phyloP scores from a whole-genome alignment of 2,113 vertebrate genomes.

The Centropus unirufus region DNA sequence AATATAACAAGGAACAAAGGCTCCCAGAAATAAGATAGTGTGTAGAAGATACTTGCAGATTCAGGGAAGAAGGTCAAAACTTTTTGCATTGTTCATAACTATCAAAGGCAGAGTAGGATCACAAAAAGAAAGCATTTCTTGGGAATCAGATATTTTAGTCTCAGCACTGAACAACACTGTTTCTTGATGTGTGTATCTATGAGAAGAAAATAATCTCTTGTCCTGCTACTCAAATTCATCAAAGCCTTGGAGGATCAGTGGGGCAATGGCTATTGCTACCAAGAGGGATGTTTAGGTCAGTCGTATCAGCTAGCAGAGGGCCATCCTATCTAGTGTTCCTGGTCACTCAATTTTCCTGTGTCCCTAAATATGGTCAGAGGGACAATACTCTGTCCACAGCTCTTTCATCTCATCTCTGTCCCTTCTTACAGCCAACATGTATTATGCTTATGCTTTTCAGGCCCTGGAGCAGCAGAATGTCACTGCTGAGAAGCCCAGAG shows the following conservation, averaged over 20 bases:
- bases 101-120: background rate
- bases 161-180: background rate
- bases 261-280: background rate
- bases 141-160: background rate
- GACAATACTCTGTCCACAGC: fast-evolving
- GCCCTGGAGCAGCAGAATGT: background rate
- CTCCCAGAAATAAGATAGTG: background rate
- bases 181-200: background rate
- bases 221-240: background rate
- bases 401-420: background rate
- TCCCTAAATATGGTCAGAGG: fast-evolving
- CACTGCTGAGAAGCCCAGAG: background rate
- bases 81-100: background rate
- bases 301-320: background rate
- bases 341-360: background rate
- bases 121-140: background rate
- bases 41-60: background rate
- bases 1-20: background rate
- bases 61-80: background rate
- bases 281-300: background rate
- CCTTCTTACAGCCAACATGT: background rate
- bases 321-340: background rate
- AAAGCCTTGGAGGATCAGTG: background rate
- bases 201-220: background rate
- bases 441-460: background rate